These are phyloP conservation scores for Archaeoteleia sp. DNA, from an alignment of 2,888 invertebrate species.

Conservation along the genomic window DNA sequence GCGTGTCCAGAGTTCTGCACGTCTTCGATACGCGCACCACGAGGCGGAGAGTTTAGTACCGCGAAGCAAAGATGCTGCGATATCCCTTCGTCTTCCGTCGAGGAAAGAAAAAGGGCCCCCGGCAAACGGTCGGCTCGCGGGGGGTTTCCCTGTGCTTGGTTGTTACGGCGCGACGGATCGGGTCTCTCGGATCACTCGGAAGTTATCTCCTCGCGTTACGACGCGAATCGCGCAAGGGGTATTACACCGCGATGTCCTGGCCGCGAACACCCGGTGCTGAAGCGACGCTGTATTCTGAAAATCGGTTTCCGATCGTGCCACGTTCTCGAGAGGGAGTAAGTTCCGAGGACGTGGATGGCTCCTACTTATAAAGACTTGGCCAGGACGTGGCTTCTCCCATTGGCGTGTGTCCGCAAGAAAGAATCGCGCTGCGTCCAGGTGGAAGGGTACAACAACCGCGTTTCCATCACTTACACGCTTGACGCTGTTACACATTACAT, in stretches of 20 bases:
- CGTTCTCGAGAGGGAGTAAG: slow-evolving; percentile 74
- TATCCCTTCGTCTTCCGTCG: slow-evolving; percentile 7
- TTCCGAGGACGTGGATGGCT: slow-evolving; percentile 74
- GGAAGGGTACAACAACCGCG: slow-evolving; percentile 66
- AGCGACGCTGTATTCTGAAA: slow-evolving; percentile 54
- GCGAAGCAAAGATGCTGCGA: slow-evolving; percentile 10
- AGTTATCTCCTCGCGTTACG: slow-evolving; percentile 36
- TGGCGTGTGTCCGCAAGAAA: slow-evolving; percentile 66
- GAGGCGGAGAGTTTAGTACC: slow-evolving; percentile 11
- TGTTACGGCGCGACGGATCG: slow-evolving; percentile 25
- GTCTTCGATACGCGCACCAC: slow-evolving; percentile 37
- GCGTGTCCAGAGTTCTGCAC: slow-evolving; percentile 41
- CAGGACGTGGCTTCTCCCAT: slow-evolving; percentile 69
- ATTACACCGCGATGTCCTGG: slow-evolving; percentile 30
- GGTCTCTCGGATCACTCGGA: slow-evolving; percentile 30
- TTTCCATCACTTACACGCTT: slow-evolving; percentile 67
- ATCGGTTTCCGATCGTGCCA: slow-evolving; percentile 66
- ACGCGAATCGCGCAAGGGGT: slow-evolving; percentile 14
- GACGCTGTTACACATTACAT: slow-evolving; percentile 65
- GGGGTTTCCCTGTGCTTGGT: slow-evolving; percentile 25
- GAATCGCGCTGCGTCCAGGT: slow-evolving; percentile 62
- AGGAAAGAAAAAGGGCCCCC: slow-evolving; percentile 19
- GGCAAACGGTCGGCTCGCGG: neutral
- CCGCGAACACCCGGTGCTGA: slow-evolving; percentile 31
- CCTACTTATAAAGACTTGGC: slow-evolving; percentile 75